Conservation (phyloP, 2,888 invertebrate species). For the Spisula solida region DNA sequence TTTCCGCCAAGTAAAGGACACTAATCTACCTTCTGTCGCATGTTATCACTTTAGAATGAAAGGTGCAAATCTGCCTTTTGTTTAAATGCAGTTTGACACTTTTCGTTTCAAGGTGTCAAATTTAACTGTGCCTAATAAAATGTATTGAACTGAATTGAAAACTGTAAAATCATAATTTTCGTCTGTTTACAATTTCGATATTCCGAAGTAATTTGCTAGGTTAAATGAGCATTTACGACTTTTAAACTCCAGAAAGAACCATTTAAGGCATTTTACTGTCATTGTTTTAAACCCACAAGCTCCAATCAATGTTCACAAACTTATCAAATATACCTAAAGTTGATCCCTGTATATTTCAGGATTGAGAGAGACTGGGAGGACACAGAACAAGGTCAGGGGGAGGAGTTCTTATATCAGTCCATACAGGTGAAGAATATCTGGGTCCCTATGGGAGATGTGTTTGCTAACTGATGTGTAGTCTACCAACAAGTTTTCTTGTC, state of each 20-base stretch:
- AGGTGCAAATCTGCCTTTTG: neutral
- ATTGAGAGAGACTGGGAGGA: conserved; percentile 85
- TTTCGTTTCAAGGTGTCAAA: neutral
- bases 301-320: too few species aligned
- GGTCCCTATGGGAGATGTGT: conserved; percentile 88
- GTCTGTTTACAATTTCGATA: too few species aligned
- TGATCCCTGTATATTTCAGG: conserved; percentile 39
- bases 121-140: too few species aligned
- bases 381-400: conserved; percentile 84
- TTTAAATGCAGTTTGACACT: neutral
- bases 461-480: conserved; percentile 85
- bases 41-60: neutral
- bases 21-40: neutral
- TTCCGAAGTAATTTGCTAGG: too few species aligned
- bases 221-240: too few species aligned
- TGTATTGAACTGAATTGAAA: too few species aligned
- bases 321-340: too few species aligned
- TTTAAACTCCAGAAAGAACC: too few species aligned
- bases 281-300: too few species aligned
- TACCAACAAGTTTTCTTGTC: neutral
- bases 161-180: too few species aligned
- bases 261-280: too few species aligned
- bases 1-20: neutral
- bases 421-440: conserved; percentile 87
- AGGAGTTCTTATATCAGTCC: conserved; percentile 87